Base-by-base conservation (phyloP, 2,888 invertebrate species). In the Omphaloscelis lunosa region DNA sequence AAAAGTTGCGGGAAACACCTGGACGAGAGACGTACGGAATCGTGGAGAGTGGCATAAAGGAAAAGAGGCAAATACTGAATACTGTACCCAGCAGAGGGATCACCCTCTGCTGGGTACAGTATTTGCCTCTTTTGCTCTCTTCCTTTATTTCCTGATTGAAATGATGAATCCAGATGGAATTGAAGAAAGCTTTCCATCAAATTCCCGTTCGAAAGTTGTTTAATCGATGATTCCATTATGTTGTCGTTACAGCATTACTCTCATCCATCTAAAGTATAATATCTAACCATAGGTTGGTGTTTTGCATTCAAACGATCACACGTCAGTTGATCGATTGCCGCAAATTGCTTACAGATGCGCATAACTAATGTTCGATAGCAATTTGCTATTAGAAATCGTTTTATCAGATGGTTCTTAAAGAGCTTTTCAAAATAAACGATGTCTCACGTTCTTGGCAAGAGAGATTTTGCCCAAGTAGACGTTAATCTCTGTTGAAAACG, bases 321-420 rank as follows among this genome's bases (percentile, higher is more conserved):
- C 66, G 29, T 65, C 48, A 45, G 34, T 45, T 84, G 80, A 82
- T 82, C 80, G 80, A 84, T 84, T 39, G 66, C 75, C 48, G 62
- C 58, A 84, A 84, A 82, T 82, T 70, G 71, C 70, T 71, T 59
- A 62, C 82, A 83, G 72, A 84, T 80, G 68, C 62, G 85, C 81
- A 84, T 84, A 81, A 66, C 83, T 76, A 84, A 82, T 62, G 81
- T 58, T 68, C 34, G 82, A 72, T 67, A 69, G 81, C 81, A 69
- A 81, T 84, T 51, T 69, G 20, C 75, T 53, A 80, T 77, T 84
- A 84, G 77, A 84, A 84, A 83, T 77, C 85, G 69, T 81, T 84
- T 72, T 27, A 82, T 58, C 29, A 45, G 69, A 59, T 61, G n/a
- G 20, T 39, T 45, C 66, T 67, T 63, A 23, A 62, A 82, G 62